A percentile compares a stretch with the other conserved stretches of the same genome.
Evolutionary conservation across 2,888 invertebrate genomes (phyloP).

Genomic region (Pachymerium ferrugineum): DNA sequence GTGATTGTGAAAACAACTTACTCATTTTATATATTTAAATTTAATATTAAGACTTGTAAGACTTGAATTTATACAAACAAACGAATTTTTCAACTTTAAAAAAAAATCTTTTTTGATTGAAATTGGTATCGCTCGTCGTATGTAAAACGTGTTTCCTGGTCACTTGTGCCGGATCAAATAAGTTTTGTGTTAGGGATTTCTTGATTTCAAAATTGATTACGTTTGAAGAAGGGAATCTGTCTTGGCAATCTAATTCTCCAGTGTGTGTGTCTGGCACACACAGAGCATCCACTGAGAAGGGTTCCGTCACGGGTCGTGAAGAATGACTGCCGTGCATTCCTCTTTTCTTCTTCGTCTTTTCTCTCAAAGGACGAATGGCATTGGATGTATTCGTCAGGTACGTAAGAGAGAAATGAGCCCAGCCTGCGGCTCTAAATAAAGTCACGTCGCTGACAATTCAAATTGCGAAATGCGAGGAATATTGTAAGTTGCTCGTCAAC

Average conservation of each 20-base stretch:
- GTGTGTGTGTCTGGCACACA: not conserved
- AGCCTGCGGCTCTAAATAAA: not conserved
- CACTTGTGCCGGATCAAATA: too few relatives aligned
- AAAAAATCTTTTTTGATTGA: too few relatives aligned
- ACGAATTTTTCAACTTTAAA: too few relatives aligned
- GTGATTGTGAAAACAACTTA: too few relatives aligned
- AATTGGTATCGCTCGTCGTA: too few relatives aligned
- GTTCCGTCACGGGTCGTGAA: constrained; percentile 13
- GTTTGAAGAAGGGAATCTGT: not conserved
- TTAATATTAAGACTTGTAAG: too few relatives aligned
- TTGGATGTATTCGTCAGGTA: not conserved
- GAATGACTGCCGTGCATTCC: not conserved
- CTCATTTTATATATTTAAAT: too few relatives aligned
- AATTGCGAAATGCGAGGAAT: not conserved
- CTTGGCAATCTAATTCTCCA: constrained; percentile 9
- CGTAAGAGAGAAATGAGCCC: not conserved
- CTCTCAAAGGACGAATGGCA: not conserved
- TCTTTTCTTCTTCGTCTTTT: too few relatives aligned
- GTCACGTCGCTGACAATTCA: not conserved
- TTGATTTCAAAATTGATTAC: constrained; percentile 1
- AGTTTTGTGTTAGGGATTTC: too few relatives aligned
- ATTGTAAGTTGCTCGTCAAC: too few relatives aligned
- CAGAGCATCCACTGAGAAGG: not conserved
- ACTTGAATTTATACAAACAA: too few relatives aligned
- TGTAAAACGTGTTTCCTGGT: too few relatives aligned